Evolutionary conservation across 2,888 invertebrate species (phyloP), one percentile per base, ranked within the genome.

Genomic region (Plagodis dolabraria): DNA sequence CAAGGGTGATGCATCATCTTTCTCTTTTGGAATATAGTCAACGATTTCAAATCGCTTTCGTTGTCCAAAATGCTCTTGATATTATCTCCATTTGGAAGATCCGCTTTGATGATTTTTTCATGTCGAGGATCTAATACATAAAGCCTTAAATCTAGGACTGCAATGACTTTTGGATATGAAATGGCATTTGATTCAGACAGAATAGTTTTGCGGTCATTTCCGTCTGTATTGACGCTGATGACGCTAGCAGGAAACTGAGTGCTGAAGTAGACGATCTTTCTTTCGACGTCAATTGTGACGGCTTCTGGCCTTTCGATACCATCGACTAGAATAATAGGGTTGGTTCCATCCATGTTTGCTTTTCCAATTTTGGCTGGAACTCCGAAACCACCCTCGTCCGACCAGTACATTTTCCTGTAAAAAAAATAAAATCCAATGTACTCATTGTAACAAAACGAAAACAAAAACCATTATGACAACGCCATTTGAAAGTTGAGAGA

Each of bases 281-380:
- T 95, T 5, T 96, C 96, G 7, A 96, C 93, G 75, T 98, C 99
- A 56, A 99, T 94, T 0, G 98, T 95, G 42, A 99, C 94, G 34
- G 97, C 97, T 75, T 97, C 97, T 0, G 97, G 98, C 60, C 95
- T 92, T 64, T 95, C 95, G 7, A 96, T 92, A 44, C 95, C 92
- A 53, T 96, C 95, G 0, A 96, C 93, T 0, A 99, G 85, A 5
- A 98, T 94, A 0, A 95, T 84, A 0, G 98, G 93, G 72, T 96
- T 95, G 10, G 95, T 94, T 0, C 99, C 99, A 80, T 99, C 98
- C 98, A 99, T 98, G 79, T 98, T 97, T 0, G 97, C 98, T 72
- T 96, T 96, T 0, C 95, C 97, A 36, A 99, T 96, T 86, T 99
- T 99, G 0, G 96, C 94, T 0, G 97, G 97, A 0, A 98, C 97